Conservation (phyloP, 2,888 invertebrate genomes). For the Cremastinae sp. region DNA sequence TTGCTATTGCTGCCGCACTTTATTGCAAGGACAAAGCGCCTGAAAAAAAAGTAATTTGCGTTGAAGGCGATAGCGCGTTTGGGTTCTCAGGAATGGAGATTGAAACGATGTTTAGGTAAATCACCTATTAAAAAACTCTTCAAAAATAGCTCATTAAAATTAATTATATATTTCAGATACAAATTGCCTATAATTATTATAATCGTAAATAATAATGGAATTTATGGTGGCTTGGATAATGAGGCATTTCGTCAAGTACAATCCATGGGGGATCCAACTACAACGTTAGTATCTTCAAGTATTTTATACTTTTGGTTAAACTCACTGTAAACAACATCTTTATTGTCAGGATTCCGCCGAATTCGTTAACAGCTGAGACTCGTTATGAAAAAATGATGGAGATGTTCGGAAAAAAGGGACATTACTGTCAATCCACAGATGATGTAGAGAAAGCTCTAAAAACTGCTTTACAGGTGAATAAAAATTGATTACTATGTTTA, state of each 20-base stretch:
- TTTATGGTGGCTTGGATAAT: slow-evolving; percentile 92
- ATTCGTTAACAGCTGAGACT: slow-evolving; percentile 88
- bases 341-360: slow-evolving; percentile 89
- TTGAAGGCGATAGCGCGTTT: slow-evolving; percentile 98
- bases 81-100: slow-evolving; percentile 99
- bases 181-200: slow-evolving; percentile 94
- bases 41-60: slow-evolving; percentile 92
- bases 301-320: neutral
- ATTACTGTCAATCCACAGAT: slow-evolving; percentile 89
- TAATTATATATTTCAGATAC: slow-evolving; percentile 83
- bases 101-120: slow-evolving; percentile 92
- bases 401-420: slow-evolving; percentile 91
- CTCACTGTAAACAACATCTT: neutral
- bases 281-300: slow-evolving; percentile 84
- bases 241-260: slow-evolving; percentile 88
- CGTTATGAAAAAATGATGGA: slow-evolving; percentile 95
- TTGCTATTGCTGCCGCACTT: slow-evolving; percentile 94
- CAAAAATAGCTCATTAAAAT: too few relatives aligned
- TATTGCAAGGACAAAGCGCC: slow-evolving; percentile 92
- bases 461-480: slow-evolving; percentile 83
- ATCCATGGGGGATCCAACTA: slow-evolving; percentile 86
- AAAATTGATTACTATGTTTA: neutral
- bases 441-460: slow-evolving; percentile 88
- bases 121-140: neutral
- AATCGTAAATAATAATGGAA: slow-evolving; percentile 97